Percentiles rank a stretch among this genome's conserved stretches.
These are phyloP conservation scores for Euphydryas editha DNA, from an alignment of 2,888 invertebrate genomes.

Conservation along the genomic window DNA sequence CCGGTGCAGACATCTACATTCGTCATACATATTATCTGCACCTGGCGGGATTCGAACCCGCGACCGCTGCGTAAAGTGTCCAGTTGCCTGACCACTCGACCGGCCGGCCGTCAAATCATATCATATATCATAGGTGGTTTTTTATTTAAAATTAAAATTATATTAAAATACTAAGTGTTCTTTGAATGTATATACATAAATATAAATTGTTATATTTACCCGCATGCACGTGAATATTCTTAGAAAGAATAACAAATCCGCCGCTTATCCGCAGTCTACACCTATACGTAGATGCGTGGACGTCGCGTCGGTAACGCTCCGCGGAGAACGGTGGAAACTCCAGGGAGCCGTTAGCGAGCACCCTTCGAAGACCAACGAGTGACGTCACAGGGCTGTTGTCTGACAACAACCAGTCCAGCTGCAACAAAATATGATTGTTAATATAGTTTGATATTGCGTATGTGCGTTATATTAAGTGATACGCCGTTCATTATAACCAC, in stretches of 20 bases:
- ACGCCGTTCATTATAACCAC: too few relatives aligned
- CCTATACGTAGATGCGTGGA: slow-evolving; percentile 93
- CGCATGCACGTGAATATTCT: slow-evolving; percentile 94
- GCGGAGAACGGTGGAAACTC: slow-evolving; percentile 93
- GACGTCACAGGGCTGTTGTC: slow-evolving; percentile 87
- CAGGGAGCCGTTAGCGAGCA: slow-evolving; percentile 92
- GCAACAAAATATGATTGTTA: slow-evolving; percentile 43
- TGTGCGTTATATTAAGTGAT: too few relatives aligned
- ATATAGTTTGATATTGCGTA: too few relatives aligned
- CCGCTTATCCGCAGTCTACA: slow-evolving; percentile 75
- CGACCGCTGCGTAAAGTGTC: too few relatives aligned
- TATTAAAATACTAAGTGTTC: too few relatives aligned
- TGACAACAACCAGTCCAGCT: slow-evolving; percentile 90
- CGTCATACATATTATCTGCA: too few relatives aligned
- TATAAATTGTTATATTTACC: slow-evolving; percentile 86
- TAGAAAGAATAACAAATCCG: slow-evolving; percentile 88
- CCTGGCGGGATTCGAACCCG: too few relatives aligned
- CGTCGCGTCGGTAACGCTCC: slow-evolving; percentile 91
- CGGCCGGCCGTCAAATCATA: too few relatives aligned
- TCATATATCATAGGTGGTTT: too few relatives aligned
- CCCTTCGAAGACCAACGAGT: slow-evolving; percentile 88
- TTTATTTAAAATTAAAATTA: neutral
- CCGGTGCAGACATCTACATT: too few relatives aligned
- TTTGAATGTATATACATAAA: too few relatives aligned
- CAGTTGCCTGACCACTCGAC: too few relatives aligned